Evolutionary conservation across 2,797 vertebrate genomes (phyloP).

Genomic region (Mormyrus hasselquistii): DNA sequence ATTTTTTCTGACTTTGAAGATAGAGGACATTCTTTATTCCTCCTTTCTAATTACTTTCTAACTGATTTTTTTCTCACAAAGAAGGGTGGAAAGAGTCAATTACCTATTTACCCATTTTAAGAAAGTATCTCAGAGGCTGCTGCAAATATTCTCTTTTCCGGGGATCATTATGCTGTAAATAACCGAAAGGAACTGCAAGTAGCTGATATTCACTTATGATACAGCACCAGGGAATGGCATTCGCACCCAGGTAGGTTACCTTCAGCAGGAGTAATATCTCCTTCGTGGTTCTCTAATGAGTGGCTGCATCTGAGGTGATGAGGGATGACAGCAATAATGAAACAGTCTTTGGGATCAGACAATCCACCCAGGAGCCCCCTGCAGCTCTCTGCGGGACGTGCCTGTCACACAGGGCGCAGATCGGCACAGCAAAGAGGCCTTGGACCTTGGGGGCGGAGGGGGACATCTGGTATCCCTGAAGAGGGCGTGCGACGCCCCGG

Average conservation of each 20-base stretch:
- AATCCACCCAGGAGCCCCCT: background rate
- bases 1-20: background rate
- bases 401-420: background rate
- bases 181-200: background rate
- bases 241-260: background rate
- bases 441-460: background rate
- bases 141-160: background rate
- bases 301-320: background rate
- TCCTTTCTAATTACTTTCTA: background rate
- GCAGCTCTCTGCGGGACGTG: background rate
- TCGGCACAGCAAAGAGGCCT: background rate
- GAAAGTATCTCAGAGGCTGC: background rate
- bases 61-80: background rate
- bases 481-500: background rate
- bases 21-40: background rate
- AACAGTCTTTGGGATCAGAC: background rate
- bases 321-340: slow-evolving; percentile 15
- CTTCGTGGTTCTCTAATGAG: background rate
- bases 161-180: background rate
- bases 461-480: background rate
- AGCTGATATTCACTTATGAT: background rate
- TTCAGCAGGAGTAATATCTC: background rate
- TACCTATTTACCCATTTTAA: background rate
- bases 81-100: background rate
- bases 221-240: background rate